Evolutionary conservation across 2,113 vertebrate species (phyloP).

Genomic region (Aegithalos caudatus): DNA sequence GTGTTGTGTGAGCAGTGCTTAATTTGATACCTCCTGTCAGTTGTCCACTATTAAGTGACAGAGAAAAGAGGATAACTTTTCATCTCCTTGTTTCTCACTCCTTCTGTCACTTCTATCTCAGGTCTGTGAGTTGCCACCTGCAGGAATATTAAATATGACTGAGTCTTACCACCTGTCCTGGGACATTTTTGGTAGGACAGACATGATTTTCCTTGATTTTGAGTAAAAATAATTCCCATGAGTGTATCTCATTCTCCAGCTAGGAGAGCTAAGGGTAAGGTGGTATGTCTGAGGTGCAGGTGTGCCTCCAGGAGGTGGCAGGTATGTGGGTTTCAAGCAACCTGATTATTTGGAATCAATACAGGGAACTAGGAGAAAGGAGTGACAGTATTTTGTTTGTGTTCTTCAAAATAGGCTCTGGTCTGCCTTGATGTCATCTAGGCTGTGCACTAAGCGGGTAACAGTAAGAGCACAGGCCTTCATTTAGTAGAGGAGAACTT

Average conservation of each 20-base stretch:
- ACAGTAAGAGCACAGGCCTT: background rate
- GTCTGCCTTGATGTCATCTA: background rate
- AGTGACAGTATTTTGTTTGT: background rate
- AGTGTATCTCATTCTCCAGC: background rate
- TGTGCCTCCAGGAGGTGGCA: background rate
- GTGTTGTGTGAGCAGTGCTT: background rate
- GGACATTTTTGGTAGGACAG: background rate
- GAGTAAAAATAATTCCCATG: background rate
- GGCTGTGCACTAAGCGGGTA: background rate
- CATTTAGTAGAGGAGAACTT: background rate
- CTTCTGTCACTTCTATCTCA: background rate
- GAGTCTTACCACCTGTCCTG: background rate
- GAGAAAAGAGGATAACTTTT: background rate
- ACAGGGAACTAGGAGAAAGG: background rate
- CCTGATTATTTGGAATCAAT: background rate
- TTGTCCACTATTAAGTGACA: background rate
- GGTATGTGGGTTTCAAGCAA: background rate
- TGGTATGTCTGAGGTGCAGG: background rate
- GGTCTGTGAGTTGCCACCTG: background rate
- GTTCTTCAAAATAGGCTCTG: background rate
- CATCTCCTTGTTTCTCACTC: background rate
- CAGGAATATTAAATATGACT: background rate
- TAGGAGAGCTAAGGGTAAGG: background rate
- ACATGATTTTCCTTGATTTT: background rate
- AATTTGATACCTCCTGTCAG: background rate